These are phyloP conservation scores for Tenthredo livida DNA, from an alignment of 2,888 invertebrate species.

Conservation along the genomic window DNA sequence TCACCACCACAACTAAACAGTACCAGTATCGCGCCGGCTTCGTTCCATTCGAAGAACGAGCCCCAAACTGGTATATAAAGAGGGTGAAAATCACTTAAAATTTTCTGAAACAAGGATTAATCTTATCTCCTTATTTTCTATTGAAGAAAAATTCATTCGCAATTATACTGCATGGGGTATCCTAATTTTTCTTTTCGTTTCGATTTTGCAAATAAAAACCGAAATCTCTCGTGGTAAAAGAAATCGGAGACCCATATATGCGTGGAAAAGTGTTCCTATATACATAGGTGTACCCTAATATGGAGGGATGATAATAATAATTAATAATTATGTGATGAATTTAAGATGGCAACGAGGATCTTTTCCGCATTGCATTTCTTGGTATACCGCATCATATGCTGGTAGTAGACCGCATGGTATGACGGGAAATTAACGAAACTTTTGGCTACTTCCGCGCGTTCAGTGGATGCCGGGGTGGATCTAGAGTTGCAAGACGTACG, in stretches of 20 bases:
- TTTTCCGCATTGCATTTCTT: background rate
- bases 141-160: no score
- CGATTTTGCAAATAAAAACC: no score
- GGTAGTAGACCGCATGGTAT: background rate
- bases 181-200: no score
- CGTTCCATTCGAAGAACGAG: constrained; percentile 6
- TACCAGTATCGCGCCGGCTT: background rate
- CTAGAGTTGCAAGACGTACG: constrained; percentile 18
- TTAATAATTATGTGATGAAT: no score
- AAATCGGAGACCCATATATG: no score
- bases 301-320: no score
- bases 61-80: background rate
- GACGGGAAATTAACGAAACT: constrained; percentile 31
- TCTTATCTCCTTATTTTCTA: background rate
- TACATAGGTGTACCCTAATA: no score
- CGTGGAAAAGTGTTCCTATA: no score
- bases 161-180: no score
- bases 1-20: constrained; percentile 10
- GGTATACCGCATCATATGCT: background rate
- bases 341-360: background rate
- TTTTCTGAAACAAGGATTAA: background rate
- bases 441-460: constrained; percentile 8
- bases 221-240: no score
- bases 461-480: constrained; percentile 9
- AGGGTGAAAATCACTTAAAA: background rate